phyloP scores from a whole-genome alignment of 2,113 vertebrate species.

The Cyanistes caeruleus region DNA sequence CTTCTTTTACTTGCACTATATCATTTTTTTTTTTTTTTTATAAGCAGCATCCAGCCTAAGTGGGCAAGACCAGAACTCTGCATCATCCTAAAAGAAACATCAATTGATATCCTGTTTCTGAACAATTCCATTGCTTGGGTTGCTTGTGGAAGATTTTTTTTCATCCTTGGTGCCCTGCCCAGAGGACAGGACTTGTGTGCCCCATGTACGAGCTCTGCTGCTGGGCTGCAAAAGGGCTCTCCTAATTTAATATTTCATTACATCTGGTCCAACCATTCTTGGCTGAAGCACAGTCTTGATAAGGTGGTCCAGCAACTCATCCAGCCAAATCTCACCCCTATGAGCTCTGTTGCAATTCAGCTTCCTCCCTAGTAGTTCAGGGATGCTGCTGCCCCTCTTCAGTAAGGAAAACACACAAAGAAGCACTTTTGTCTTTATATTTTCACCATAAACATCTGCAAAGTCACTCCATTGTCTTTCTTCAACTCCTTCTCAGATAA shows the following conservation, averaged over 20 bases:
- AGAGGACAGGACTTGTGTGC: not conserved
- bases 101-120: not conserved
- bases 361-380: not conserved
- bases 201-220: accelerated
- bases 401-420: not conserved
- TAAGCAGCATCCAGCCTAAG: not conserved
- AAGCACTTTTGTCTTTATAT: not conserved
- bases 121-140: not conserved
- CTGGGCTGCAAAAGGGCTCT: not conserved
- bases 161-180: not conserved
- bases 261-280: not conserved
- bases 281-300: not conserved
- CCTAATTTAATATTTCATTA: not conserved
- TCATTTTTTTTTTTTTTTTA: not conserved
- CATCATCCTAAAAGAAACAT: not conserved
- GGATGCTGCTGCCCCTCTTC: not conserved
- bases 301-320: not conserved
- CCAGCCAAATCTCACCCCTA: not conserved
- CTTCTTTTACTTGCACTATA: not conserved
- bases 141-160: not conserved
- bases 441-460: not conserved
- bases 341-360: not conserved
- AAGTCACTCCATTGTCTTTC: not conserved
- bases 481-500: not conserved
- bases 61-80: not conserved